Evolutionary conservation across 2,888 invertebrate genomes (phyloP).

Genomic region (Rotaria socialis): DNA sequence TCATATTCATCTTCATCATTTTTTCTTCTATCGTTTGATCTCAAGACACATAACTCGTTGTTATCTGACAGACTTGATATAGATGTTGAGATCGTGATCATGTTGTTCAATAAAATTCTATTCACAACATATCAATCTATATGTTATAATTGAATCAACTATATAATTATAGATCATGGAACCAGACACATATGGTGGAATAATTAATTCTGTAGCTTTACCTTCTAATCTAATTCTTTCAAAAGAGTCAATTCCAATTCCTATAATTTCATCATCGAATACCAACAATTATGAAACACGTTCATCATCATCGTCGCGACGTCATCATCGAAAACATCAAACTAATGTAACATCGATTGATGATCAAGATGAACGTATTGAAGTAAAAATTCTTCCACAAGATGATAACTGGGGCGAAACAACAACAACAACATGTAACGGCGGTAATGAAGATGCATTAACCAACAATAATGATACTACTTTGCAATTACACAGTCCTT

Average conservation of each 20-base stretch:
- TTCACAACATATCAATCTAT: no score
- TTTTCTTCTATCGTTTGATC: no score
- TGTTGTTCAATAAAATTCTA: no score
- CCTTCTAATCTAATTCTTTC: background rate
- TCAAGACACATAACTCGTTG: no score
- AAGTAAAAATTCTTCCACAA: constrained; percentile 89
- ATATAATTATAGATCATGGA: constrained; percentile 5
- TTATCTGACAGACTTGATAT: background rate
- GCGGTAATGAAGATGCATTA: constrained; percentile 45
- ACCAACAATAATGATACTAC: constrained; percentile 40
- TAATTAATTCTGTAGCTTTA: background rate
- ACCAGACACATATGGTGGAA: background rate
- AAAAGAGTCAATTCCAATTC: background rate
- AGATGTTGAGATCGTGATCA: no score
- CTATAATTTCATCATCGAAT: background rate
- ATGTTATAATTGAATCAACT: no score
- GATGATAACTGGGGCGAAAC: constrained; percentile 86
- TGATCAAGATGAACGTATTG: constrained; percentile 64
- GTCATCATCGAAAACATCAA: background rate
- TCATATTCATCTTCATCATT: background rate
- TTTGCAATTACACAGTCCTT: background rate
- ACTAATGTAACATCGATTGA: background rate
- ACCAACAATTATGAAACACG: background rate
- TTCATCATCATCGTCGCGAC: background rate
- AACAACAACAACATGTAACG: constrained; percentile 35